A percentile compares a stretch with the other conserved stretches of the same genome.
phyloP scores from a whole-genome alignment of 1,140 invertebrate genomes.

The Danaus melanippus region DNA sequence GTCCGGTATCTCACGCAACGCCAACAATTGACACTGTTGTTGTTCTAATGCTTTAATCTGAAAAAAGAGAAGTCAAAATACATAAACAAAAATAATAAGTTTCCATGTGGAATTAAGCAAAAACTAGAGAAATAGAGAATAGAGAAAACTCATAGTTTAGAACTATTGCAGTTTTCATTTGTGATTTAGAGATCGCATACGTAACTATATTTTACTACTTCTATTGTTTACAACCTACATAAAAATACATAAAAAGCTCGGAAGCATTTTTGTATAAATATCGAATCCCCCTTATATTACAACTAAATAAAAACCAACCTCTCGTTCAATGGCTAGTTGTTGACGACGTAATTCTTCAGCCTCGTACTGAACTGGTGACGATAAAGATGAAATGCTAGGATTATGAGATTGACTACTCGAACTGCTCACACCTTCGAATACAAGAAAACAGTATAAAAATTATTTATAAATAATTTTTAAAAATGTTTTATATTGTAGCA shows the following conservation, averaged over 20 bases:
- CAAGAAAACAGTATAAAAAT: too few relatives aligned
- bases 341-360: conserved; percentile 54
- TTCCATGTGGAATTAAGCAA: too few relatives aligned
- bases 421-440: not conserved
- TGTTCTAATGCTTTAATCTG: conserved; percentile 65
- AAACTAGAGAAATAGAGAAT: too few relatives aligned
- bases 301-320: conserved; percentile 27
- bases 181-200: conserved; percentile 4
- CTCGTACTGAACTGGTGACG: conserved; percentile 26
- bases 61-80: conserved; percentile 16
- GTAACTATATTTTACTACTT: conserved; percentile 1
- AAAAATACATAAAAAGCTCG: too few relatives aligned
- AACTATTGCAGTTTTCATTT: too few relatives aligned
- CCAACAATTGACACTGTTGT: conserved; percentile 51
- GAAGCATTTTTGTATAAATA: too few relatives aligned
- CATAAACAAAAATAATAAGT: too few relatives aligned
- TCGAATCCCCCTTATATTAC: not conserved
- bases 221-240: too few relatives aligned
- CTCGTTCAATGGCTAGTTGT: conserved; percentile 60
- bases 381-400: conserved; percentile 5
- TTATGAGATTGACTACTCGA: conserved; percentile 4
- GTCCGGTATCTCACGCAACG: conserved; percentile 58
- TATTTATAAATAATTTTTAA: too few relatives aligned
- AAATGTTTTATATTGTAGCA: too few relatives aligned
- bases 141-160: too few relatives aligned